Base-by-base conservation (phyloP, 2,888 invertebrate genomes). In the Heliconius aoede region DNA sequence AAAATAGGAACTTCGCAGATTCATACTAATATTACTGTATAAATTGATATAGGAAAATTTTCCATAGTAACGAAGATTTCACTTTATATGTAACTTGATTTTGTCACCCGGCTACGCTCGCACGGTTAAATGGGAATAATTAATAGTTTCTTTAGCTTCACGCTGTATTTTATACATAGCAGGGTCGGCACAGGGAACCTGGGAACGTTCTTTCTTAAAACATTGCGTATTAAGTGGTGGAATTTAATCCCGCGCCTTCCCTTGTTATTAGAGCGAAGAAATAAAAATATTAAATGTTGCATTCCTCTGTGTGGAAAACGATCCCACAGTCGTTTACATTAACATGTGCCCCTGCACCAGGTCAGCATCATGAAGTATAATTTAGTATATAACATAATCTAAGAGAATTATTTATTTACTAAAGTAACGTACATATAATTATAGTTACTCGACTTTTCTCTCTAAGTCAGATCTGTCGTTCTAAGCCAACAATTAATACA, bases 361-460 rank as follows among this genome's bases (percentile, higher is more conserved):
- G 36, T 11, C 15, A 15, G 3, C 4, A 40, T 40, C 15, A 40
- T 15, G 13, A 15, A 1, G 15, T 40, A 2, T 40, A 4, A 40
- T 40, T 15, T 51, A 51, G 5, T 8, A 51, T 51, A 51, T 51
- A 61, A 28, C 18, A 61, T 18, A 61, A 28, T 28, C 24, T 30
- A n/a, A 21, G 32, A 32, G 11, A 32, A n/a, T n/a, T 62, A 62
- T 30, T 32, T n/a, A n/a, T n/a, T 55, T 62, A 62, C n/a, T 32
- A 8, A 62, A 62, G 32, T 32, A 21, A 62, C 32, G n/a, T 32
- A 32, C 62, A 62, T 62, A 62, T 32, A 62, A n/a, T 58, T 62
- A 62, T 32, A 32, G 62, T 62, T 32, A 32, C n/a, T 62, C 62
- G 32, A 7, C 32, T 62, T 62, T 32, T 62, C 62, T 30, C 30